These are phyloP conservation scores for Phodopus roborovskii DNA, from an alignment of 2,113 vertebrate genomes.

Conservation along the genomic window DNA sequence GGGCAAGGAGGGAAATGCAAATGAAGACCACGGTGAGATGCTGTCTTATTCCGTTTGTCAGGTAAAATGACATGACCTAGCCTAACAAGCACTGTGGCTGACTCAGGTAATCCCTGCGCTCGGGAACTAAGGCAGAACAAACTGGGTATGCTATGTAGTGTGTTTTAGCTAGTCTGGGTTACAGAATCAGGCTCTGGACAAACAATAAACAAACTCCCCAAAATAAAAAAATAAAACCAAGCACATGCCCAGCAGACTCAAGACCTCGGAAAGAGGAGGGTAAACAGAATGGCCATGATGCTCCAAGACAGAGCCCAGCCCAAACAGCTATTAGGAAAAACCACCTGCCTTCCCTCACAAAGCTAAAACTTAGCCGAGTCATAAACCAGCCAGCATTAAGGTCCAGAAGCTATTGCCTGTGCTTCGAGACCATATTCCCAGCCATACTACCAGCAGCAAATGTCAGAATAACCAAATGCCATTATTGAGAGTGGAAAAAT, in stretches of 20 bases:
- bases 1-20: conserved; percentile 30
- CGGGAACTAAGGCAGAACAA: background rate
- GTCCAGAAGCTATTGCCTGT: background rate
- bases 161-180: background rate
- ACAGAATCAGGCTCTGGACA: background rate
- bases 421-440: background rate
- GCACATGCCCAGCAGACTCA: background rate
- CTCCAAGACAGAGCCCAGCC: background rate
- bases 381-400: background rate
- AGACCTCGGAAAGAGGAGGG: background rate
- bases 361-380: background rate
- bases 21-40: conserved; percentile 23
- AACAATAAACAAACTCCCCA: background rate
- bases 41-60: background rate
- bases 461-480: background rate
- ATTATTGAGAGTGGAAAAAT: background rate
- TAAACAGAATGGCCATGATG: background rate
- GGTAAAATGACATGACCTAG: background rate
- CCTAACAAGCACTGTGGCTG: no score
- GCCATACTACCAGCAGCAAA: background rate
- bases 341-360: background rate
- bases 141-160: background rate
- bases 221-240: background rate
- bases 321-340: background rate
- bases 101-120: background rate